These are phyloP conservation scores for Augochlorella aurata DNA, from an alignment of 2,888 invertebrate genomes.

Conservation along the genomic window DNA sequence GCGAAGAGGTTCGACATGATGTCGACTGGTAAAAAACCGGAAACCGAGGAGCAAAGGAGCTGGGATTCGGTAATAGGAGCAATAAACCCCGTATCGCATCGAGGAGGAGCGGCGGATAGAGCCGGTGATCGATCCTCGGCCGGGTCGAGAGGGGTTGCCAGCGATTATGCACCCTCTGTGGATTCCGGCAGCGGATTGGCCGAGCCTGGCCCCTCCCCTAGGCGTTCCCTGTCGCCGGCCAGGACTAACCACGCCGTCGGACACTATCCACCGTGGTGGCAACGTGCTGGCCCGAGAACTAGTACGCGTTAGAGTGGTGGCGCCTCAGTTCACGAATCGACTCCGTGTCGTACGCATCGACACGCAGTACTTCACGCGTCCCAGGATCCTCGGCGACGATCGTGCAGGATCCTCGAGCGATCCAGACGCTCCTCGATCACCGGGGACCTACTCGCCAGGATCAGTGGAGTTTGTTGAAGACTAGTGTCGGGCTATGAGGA, in stretches of 20 bases:
- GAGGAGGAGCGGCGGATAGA: slow-evolving; percentile 31
- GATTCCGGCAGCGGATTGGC: slow-evolving; percentile 69
- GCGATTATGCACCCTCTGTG: slow-evolving; percentile 69
- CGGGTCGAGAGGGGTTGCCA: slow-evolving; percentile 59
- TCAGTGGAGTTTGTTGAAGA: slow-evolving; percentile 3
- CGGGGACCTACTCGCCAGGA: not conserved
- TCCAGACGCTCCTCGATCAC: not conserved
- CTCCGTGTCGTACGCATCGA: slow-evolving; percentile 75
- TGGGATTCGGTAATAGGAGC: slow-evolving; percentile 34
- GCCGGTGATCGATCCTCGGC: slow-evolving; percentile 59
- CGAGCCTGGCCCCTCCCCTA: slow-evolving; percentile 74
- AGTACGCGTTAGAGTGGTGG: slow-evolving; percentile 58
- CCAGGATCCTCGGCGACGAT: not conserved
- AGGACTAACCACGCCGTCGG: slow-evolving; percentile 52
- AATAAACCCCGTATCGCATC: slow-evolving; percentile 27
- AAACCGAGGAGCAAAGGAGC: slow-evolving; percentile 24
- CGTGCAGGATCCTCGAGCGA: slow-evolving; percentile 13
- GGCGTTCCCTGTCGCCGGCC: slow-evolving; percentile 67
- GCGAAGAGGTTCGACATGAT: not conserved
- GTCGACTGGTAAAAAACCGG: not conserved
- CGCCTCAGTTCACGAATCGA: slow-evolving; percentile 76
- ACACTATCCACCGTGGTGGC: slow-evolving; percentile 39
- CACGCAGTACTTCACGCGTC: slow-evolving; percentile 35
- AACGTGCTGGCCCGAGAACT: slow-evolving; percentile 55
- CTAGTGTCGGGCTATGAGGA: slow-evolving; percentile 14